phyloP scores from a whole-genome alignment of 1,140 invertebrate species.

The Brachionus sp. region DNA sequence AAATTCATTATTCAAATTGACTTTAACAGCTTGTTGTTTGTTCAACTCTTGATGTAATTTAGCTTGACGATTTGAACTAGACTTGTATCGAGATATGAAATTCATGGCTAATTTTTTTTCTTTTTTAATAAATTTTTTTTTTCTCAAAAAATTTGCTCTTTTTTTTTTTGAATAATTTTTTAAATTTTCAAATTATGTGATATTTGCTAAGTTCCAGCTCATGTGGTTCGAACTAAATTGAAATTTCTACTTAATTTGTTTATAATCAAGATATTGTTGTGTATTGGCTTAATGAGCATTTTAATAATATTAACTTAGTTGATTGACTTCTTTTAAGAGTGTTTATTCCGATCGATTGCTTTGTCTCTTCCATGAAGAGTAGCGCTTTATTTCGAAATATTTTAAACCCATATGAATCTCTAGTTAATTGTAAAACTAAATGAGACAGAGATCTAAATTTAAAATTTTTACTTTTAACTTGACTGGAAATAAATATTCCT shows the following conservation, averaged over 20 bases:
- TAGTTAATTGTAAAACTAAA: background rate
- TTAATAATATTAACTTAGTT: background rate
- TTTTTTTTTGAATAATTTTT: background rate
- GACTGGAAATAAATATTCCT: background rate
- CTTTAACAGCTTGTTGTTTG: background rate
- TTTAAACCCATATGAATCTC: background rate
- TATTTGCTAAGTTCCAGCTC: background rate
- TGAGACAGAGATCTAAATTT: background rate
- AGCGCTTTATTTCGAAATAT: background rate
- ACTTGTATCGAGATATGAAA: constrained; percentile 31
- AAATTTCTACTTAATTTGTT: constrained; percentile 12
- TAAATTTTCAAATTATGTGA: background rate
- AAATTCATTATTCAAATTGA: constrained; percentile 23
- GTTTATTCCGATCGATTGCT: background rate
- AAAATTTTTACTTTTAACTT: background rate
- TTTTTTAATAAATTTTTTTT: background rate
- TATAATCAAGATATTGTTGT: background rate
- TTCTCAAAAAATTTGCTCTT: background rate
- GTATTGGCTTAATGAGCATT: background rate
- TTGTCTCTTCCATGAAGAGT: background rate
- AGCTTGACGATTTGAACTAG: background rate
- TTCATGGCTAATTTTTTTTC: background rate
- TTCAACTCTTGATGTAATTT: background rate
- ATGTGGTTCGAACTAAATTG: constrained; percentile 25
- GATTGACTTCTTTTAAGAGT: background rate